phyloP scores from a whole-genome alignment of 2,113 vertebrate species.

The Marcusenius ussheri region DNA sequence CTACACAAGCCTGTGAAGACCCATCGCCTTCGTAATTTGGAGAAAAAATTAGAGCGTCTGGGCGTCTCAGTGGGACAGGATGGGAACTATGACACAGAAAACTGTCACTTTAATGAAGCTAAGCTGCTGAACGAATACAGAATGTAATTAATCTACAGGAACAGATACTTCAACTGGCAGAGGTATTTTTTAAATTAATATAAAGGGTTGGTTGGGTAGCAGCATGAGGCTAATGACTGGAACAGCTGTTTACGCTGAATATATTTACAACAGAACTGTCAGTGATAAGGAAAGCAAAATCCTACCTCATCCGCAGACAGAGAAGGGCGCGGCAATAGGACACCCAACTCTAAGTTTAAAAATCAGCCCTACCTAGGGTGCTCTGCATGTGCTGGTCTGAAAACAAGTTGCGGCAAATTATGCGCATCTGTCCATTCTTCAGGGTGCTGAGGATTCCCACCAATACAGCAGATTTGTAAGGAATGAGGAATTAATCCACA shows the following conservation, averaged over 20 bases:
- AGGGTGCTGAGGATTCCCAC: background rate
- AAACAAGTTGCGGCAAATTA: background rate
- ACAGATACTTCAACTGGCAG: background rate
- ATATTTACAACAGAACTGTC: background rate
- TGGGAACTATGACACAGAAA: background rate
- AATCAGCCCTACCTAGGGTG: background rate
- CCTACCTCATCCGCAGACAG: background rate
- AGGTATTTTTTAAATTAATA: background rate
- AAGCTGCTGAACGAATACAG: background rate
- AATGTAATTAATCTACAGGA: background rate
- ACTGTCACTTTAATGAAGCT: background rate
- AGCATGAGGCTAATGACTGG: background rate
- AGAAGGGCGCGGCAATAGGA: background rate
- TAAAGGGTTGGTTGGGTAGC: background rate
- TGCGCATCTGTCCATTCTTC: background rate
- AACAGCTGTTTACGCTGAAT: background rate
- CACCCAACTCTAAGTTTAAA: background rate
- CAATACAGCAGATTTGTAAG: background rate
- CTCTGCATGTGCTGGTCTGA: background rate
- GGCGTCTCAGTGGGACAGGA: background rate
- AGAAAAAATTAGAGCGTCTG: background rate
- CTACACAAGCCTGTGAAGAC: background rate
- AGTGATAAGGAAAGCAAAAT: background rate
- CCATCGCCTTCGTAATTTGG: background rate
- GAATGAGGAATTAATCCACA: background rate